Evolutionary conservation across 2,113 vertebrate species (phyloP), one percentile per base, ranked within the genome.

Genomic region (Eira barbara): DNA sequence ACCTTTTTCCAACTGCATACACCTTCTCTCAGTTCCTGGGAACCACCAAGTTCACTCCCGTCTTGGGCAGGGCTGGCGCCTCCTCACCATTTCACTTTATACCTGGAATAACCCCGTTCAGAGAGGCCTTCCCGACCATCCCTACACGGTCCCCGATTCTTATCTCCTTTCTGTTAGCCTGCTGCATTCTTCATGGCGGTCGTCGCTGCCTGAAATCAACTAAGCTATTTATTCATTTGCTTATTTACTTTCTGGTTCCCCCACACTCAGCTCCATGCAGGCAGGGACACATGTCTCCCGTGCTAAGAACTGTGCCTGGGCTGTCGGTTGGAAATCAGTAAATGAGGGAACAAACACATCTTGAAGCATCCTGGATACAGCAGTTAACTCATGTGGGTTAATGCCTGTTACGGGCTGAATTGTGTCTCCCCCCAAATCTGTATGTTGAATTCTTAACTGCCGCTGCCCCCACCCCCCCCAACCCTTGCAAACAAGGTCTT

Each of bases 91-190:
- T 74, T 76, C 49, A 21, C 3, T 7, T 42, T 20, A 39, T 29
- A 13, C 61, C 18, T 63, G 3, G 1, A 42, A 29, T 18, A 8
- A 25, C n/a, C 11, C 2, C 10, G 17, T 6, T 10, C 25, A 0
- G 11, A 61, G 42, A 21, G 23, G 69, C 31, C 73, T 65, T 13
- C 34, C 2, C 0, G 20, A 2, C 47, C 49, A 6, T 2, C 42
- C 23, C 82, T 17, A 1, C 0, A 12, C 23, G 49, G 13, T 6
- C 27, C 23, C 29, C 59, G 12, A 0, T 0, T 2, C 74, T 23
- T 7, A 0, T 29, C 31, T 15, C 7, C 15, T 14, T 6, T 15
- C 57, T 7, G 0, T 13, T 2, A 29, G 21, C 39, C 18, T 9
- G 1, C 57, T 6, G 31, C 6, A 8, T 25, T 31, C 91, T 65